Conservation (phyloP, 2,888 invertebrate species). For the Pelosia muscerda region DNA sequence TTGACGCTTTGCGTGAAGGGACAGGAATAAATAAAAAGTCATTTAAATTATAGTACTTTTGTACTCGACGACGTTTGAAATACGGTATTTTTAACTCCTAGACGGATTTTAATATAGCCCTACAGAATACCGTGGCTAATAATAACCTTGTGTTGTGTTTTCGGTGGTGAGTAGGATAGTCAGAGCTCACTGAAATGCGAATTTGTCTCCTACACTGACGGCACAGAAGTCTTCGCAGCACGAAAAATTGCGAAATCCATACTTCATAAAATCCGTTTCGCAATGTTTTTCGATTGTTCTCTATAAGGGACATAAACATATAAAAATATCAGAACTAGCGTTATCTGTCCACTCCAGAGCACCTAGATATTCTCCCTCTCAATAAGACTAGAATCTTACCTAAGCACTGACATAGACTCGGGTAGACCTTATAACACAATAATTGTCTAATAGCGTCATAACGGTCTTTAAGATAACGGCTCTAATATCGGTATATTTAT, state of each 20-base stretch:
- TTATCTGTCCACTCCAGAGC: constrained; percentile 36
- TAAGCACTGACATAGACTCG: constrained; percentile 46
- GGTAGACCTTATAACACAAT: constrained; percentile 41
- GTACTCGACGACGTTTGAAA: background rate
- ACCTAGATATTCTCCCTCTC: constrained; percentile 17
- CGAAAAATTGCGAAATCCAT: background rate
- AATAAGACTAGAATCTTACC: constrained; percentile 50
- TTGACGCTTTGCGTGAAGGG: no score
- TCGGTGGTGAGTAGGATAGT: no score
- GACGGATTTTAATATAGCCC: constrained; percentile 9
- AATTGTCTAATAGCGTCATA: constrained; percentile 20
- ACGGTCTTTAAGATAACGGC: constrained; percentile 34
- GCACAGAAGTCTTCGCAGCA: no score
- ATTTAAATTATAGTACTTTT: background rate
- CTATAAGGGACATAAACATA: background rate
- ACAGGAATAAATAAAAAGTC: no score
- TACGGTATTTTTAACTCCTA: constrained; percentile 7
- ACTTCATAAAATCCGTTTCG: background rate
- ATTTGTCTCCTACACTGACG: no score
- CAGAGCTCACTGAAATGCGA: no score
- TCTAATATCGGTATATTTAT: constrained; percentile 13
- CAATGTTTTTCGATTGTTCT: background rate
- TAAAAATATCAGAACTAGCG: background rate
- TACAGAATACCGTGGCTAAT: no score
- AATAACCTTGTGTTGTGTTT: no score